These are phyloP conservation scores for Ptychoptera albimana DNA, from an alignment of 2,888 invertebrate species.

Conservation along the genomic window DNA sequence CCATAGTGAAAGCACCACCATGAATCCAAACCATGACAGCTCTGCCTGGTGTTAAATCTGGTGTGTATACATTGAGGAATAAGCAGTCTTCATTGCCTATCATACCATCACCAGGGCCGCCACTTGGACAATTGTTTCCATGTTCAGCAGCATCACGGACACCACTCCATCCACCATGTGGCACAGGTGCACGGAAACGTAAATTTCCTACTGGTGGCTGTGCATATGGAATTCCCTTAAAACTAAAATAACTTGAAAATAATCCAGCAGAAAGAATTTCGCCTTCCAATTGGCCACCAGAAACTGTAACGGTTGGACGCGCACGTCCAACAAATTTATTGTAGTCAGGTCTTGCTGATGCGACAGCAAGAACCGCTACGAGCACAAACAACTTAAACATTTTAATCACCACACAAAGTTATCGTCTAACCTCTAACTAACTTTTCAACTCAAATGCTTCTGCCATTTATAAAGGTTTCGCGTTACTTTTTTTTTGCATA, in stretches of 20 bases:
- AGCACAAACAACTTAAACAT: too few relatives aligned
- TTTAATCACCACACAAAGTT: too few relatives aligned
- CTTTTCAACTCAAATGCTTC: too few relatives aligned
- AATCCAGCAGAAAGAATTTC: conserved; percentile 2
- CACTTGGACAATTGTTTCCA: conserved; percentile 4
- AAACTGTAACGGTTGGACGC: neutral
- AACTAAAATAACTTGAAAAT: neutral
- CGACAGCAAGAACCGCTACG: too few relatives aligned
- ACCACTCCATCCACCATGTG: conserved; percentile 8
- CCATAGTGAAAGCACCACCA: conserved; percentile 18
- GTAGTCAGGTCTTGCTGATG: too few relatives aligned
- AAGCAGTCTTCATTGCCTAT: conserved; percentile 40
- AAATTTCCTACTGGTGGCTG: conserved; percentile 8
- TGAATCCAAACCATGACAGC: conserved; percentile 23
- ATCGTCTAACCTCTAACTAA: too few relatives aligned
- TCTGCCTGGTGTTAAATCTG: conserved; percentile 2
- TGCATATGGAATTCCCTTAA: conserved; percentile 9
- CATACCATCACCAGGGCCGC: neutral
- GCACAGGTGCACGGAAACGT: conserved; percentile 8
- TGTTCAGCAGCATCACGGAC: conserved; percentile 6
- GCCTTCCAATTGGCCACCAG: neutral
- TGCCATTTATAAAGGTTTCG: too few relatives aligned
- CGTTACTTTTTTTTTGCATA: too few relatives aligned
- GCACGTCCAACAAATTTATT: too few relatives aligned
- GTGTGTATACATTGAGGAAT: conserved; percentile 41